Percentiles rank a stretch among this genome's conserved stretches.
Conservation (phyloP, 2,113 vertebrate species). For the Podarcis muralis region DNA sequence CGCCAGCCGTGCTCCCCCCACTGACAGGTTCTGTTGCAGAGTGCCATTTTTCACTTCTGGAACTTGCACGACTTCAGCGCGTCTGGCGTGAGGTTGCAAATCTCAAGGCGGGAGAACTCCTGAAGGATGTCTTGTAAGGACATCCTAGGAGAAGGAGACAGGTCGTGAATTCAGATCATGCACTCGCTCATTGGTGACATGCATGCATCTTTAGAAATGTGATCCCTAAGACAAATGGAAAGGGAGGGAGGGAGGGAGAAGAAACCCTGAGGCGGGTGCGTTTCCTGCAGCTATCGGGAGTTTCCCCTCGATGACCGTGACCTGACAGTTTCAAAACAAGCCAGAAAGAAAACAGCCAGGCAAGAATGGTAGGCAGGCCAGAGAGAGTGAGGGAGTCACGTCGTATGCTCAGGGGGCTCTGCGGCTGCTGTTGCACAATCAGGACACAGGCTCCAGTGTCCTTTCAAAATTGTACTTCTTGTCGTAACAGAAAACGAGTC, state of each 20-base stretch:
- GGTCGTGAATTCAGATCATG: neutral
- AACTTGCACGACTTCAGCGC: slow-evolving; percentile 78
- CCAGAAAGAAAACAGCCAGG: neutral
- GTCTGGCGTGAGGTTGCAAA: slow-evolving; percentile 95
- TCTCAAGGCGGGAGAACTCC: slow-evolving; percentile 90
- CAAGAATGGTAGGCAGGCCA: neutral
- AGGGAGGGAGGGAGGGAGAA: too few species aligned
- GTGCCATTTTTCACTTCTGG: slow-evolving; percentile 88
- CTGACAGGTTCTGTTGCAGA: slow-evolving; percentile 89
- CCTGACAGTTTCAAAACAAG: too few species aligned
- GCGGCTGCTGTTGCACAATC: neutral
- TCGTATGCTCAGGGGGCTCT: neutral
- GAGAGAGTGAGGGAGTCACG: neutral
- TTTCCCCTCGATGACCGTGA: neutral
- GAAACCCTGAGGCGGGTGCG: too few species aligned
- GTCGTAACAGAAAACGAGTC: neutral
- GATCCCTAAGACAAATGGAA: neutral
- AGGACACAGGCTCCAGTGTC: neutral
- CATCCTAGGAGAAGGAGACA: slow-evolving; percentile 81
- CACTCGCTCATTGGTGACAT: too few species aligned
- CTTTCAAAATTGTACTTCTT: neutral
- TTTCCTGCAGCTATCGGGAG: neutral
- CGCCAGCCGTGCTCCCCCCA: slow-evolving; percentile 91
- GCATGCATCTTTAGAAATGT: too few species aligned
- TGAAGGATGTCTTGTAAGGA: slow-evolving; percentile 89